These are phyloP conservation scores for Drosophila arawakana DNA, from an alignment of 1,140 invertebrate genomes.

Conservation along the genomic window DNA sequence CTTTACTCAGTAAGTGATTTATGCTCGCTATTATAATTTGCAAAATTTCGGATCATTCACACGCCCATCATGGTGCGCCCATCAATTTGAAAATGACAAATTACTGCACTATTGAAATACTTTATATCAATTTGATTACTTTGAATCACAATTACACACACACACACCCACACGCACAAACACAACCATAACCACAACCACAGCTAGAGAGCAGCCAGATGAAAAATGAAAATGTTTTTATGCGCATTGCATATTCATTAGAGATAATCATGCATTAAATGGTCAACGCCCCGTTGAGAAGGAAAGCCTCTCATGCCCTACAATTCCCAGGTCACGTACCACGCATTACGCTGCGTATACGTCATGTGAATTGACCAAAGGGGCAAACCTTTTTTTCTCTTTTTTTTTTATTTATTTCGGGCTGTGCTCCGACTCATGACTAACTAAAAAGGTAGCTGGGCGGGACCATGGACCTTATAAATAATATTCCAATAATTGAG, in stretches of 20 bases:
- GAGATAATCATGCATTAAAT: constrained; percentile 75
- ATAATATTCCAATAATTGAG: constrained; percentile 75
- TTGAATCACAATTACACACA: constrained; percentile 4
- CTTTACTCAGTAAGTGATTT: constrained; percentile 39
- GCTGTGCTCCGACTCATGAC: neutral
- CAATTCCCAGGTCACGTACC: constrained; percentile 59
- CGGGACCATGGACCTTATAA: constrained; percentile 55
- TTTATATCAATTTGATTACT: constrained; percentile 56
- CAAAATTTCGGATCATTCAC: neutral
- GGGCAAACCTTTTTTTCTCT: constrained; percentile 2
- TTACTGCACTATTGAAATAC: constrained; percentile 52
- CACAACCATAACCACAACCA: neutral
- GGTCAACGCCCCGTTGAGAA: constrained; percentile 45
- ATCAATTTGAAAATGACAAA: constrained; percentile 62
- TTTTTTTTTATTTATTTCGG: neutral
- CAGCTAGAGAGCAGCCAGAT: neutral
- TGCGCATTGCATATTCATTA: constrained; percentile 75
- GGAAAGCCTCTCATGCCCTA: neutral
- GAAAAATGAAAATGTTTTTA: constrained; percentile 30
- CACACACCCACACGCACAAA: neutral
- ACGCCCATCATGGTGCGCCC: neutral
- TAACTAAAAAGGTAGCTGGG: constrained; percentile 15
- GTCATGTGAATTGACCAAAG: constrained; percentile 40
- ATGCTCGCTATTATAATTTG: constrained; percentile 36
- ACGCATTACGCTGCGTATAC: constrained; percentile 56